Base-by-base conservation (phyloP, 2,797 vertebrate species). In the Tokudaia tokunoshimensis region DNA sequence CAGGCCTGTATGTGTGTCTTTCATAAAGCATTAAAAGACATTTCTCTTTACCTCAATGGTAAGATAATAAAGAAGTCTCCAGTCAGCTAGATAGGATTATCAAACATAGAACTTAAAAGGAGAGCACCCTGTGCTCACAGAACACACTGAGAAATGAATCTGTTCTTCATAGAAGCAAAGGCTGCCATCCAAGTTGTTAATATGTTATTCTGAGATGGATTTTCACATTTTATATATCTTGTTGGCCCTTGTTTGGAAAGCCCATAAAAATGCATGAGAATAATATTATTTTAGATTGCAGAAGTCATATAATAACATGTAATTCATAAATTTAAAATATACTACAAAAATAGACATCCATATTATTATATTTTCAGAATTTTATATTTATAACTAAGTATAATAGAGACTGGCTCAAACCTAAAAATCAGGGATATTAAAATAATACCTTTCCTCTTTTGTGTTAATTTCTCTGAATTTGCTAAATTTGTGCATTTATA, bases 361-460 rank as follows among this genome's bases (percentile, higher is more conserved):
- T 89, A 9, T 86, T 88, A 41, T 89, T 79, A 57, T 74, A 37
- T 82, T 93, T 93, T 94, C 19, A 47, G 61, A 85, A 34, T 75
- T 34, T 87, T 80, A 57, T 47, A 76, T 81, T 78, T 11, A 8
- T 84, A 37, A 57, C 14, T n/a, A n/a, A 76, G 22, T 17, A 20
- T 80, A 75, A n/a, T 75, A n/a, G 26, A 34, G 1, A 87, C 75
- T 84, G 50, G 10, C 15, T 84, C 13, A 26, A 92, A 63, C 55
- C 61, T 79, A 76, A 44, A 89, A 93, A 61, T 63, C 20, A 80
- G 87, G 1, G 50, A 19, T 26, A 37, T 83, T 91, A 72, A n/a
- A 96, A 91, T 91, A 85, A 47, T 80, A 8, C n/a, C 31, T 78
- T 8, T 41, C 26, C 37, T 93, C 41, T 89, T 88, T 94, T 24